These are phyloP conservation scores for Poecilia latipinna DNA, from an alignment of 2,113 vertebrate species.

Conservation along the genomic window DNA sequence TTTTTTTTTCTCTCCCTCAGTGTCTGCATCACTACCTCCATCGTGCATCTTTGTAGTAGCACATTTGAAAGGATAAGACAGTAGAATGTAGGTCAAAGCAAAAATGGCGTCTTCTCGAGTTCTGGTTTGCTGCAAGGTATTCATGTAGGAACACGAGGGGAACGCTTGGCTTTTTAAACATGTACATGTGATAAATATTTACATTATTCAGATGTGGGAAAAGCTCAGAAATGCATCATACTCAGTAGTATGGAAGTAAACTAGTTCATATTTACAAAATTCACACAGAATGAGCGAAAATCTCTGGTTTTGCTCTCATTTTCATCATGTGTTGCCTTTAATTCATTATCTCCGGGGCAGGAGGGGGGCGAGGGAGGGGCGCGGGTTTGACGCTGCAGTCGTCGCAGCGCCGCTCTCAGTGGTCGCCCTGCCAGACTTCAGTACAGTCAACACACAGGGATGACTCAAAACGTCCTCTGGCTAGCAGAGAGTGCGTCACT, in stretches of 20 bases:
- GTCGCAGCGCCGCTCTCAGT: constrained; percentile 52
- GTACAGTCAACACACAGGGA: constrained; percentile 63
- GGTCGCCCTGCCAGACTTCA: constrained; percentile 68
- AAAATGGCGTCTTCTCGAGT: constrained; percentile 49
- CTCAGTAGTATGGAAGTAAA: not conserved
- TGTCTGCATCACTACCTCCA: constrained; percentile 44
- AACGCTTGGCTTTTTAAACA: not conserved
- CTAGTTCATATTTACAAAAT: not conserved
- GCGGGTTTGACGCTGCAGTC: constrained; percentile 35
- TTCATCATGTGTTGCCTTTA: constrained; percentile 24
- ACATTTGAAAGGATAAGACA: constrained; percentile 56
- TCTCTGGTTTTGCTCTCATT: constrained; percentile 29
- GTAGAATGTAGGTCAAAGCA: constrained; percentile 62
- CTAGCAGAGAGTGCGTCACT: constrained; percentile 56
- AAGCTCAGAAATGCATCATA: not conserved
- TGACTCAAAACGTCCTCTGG: constrained; percentile 73
- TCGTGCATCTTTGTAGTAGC: constrained; percentile 40
- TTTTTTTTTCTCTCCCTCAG: constrained; percentile 2
- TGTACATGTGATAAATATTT: not conserved
- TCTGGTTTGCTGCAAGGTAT: constrained; percentile 17
- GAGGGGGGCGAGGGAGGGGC: not conserved
- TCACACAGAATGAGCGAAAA: not conserved
- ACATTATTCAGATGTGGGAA: accelerated
- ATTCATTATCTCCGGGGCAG: constrained; percentile 54
- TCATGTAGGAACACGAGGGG: constrained; percentile 1